Evolutionary conservation across 2,797 vertebrate genomes (phyloP).

Genomic region (Melanogrammus aeglefinus): DNA sequence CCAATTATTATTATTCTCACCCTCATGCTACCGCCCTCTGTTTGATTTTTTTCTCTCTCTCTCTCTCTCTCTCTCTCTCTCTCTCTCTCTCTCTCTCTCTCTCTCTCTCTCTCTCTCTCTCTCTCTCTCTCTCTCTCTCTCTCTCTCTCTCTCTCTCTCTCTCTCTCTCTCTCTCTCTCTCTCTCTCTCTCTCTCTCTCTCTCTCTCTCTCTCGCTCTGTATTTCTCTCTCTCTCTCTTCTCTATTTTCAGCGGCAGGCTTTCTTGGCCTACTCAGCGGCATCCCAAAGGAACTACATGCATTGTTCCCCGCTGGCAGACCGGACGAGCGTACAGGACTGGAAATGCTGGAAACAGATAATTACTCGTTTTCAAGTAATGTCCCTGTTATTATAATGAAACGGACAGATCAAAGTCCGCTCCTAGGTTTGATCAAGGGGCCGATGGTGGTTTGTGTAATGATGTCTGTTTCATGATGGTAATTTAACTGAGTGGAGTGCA

Average conservation of each 20-base stretch:
- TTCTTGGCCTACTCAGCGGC: conserved; percentile 76
- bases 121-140: not conserved
- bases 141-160: conserved; percentile 17
- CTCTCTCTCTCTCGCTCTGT: conserved; percentile 24
- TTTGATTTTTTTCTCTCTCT: not conserved
- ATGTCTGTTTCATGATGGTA: not conserved
- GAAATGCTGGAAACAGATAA: conserved; percentile 31
- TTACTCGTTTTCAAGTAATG: not conserved
- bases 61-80: not conserved
- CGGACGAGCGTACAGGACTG: conserved; percentile 34
- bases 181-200: conserved; percentile 4
- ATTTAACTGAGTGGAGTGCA: too few species aligned
- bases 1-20: not conserved
- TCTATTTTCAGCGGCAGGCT: conserved; percentile 76
- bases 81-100: conserved; percentile 21
- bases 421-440: not conserved
- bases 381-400: not conserved
- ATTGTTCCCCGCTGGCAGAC: conserved; percentile 52
- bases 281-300: conserved; percentile 64
- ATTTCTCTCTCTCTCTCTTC: conserved; percentile 11
- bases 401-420: not conserved
- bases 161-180: conserved; percentile 23
- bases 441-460: not conserved
- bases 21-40: not conserved
- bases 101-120: conserved; percentile 24